Evolutionary conservation across 1,140 invertebrate species (phyloP).

Genomic region (Cotesia typhae): DNA sequence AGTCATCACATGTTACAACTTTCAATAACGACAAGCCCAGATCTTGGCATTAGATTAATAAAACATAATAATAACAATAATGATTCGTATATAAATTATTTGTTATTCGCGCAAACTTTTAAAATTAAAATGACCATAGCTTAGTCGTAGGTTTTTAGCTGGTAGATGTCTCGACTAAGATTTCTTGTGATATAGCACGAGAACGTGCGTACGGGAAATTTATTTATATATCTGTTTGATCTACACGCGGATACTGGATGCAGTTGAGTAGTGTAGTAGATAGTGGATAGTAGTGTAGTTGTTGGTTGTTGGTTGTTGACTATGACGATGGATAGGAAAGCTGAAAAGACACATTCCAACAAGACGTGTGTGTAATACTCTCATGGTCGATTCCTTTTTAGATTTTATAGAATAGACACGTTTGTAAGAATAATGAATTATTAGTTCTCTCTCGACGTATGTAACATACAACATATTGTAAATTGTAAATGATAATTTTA

Average conservation of each 20-base stretch:
- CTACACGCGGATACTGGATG: constrained; percentile 13
- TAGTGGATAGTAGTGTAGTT: not conserved
- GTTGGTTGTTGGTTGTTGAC: no score
- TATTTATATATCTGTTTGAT: constrained; percentile 31
- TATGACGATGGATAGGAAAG: constrained; percentile 24
- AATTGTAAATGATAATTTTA: constrained; percentile 8
- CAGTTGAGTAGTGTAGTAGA: no score
- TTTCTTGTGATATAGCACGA: constrained; percentile 27
- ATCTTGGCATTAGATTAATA: no score
- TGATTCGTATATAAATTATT: not conserved
- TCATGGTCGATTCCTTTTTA: constrained; percentile 42
- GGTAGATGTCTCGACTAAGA: not conserved
- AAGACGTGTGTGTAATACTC: constrained; percentile 31
- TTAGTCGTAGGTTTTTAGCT: not conserved
- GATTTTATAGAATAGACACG: constrained; percentile 36
- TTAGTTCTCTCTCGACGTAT: not conserved
- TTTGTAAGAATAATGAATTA: constrained; percentile 20
- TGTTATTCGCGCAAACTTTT: not conserved
- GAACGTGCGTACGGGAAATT: constrained; percentile 31
- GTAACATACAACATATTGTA: not conserved
- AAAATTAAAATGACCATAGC: not conserved
- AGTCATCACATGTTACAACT: constrained; percentile 5
- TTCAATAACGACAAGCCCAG: no score
- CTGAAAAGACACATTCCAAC: constrained; percentile 27
- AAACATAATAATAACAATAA: no score